Evolutionary conservation across 2,888 invertebrate species (phyloP).

Genomic region (Xylocampa areola): DNA sequence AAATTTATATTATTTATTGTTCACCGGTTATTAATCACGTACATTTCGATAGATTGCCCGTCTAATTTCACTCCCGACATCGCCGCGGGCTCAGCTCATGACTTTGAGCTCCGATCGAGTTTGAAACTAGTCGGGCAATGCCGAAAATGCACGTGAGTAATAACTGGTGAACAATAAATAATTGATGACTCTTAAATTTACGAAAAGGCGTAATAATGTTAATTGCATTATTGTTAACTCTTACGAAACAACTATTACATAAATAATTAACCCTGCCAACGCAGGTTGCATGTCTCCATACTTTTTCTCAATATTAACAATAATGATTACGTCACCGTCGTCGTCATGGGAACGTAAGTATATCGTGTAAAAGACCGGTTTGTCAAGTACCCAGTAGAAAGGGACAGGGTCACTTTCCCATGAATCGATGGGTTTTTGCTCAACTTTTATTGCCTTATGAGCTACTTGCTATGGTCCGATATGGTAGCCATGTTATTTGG

Average conservation of each 20-base stretch:
- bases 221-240: too few relatives aligned
- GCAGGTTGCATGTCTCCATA: slow-evolving; percentile 7
- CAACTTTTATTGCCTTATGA: slow-evolving; percentile 48
- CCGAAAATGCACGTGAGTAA: too few relatives aligned
- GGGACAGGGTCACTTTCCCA: slow-evolving; percentile 79
- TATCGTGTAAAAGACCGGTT: slow-evolving; percentile 66
- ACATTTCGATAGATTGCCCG: too few relatives aligned
- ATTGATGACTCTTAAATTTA: too few relatives aligned
- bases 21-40: too few relatives aligned
- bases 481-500: slow-evolving; percentile 37
- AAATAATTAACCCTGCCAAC: slow-evolving; percentile 17
- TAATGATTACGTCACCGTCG: slow-evolving; percentile 31
- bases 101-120: too few relatives aligned
- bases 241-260: slow-evolving; percentile 24
- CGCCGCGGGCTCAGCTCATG: too few relatives aligned
- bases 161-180: too few relatives aligned
- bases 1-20: too few relatives aligned
- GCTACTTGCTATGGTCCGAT: slow-evolving; percentile 32
- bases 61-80: too few relatives aligned
- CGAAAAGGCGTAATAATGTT: too few relatives aligned
- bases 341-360: slow-evolving; percentile 45
- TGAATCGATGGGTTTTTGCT: slow-evolving; percentile 74
- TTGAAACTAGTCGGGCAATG: too few relatives aligned
- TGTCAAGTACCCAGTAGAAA: slow-evolving; percentile 62
- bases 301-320: slow-evolving; percentile 34